Conservation (phyloP, 1,140 invertebrate genomes). For the Drosophila azteca region DNA sequence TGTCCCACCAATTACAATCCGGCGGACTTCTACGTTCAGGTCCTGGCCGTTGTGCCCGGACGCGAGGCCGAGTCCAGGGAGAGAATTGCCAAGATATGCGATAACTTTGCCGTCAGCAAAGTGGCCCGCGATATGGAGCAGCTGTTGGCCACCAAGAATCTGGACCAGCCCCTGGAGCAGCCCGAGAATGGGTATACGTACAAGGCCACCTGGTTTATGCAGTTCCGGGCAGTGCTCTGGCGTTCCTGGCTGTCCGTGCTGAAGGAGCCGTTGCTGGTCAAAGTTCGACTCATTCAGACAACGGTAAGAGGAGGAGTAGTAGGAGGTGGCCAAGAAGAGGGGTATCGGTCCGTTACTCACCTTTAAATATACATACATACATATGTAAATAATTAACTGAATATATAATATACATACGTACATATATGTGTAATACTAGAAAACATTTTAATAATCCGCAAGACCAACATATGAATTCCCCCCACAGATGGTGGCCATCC, state of each 20-base stretch:
- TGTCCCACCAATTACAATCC: slow-evolving; percentile 96
- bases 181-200: slow-evolving; percentile 85
- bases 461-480: neutral
- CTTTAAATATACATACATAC: too few species aligned
- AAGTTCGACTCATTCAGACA: slow-evolving; percentile 94
- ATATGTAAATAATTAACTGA: too few species aligned
- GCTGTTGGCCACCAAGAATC: slow-evolving; percentile 66
- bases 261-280: slow-evolving; percentile 95
- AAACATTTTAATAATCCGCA: too few species aligned
- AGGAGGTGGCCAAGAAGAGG: neutral
- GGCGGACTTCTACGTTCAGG: slow-evolving; percentile 97
- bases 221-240: slow-evolving; percentile 95
- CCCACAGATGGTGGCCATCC: slow-evolving; percentile 90
- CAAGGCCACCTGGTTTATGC: slow-evolving; percentile 93
- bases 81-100: slow-evolving; percentile 91
- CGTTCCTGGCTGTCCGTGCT: slow-evolving; percentile 93
- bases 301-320: slow-evolving; percentile 88
- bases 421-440: too few species aligned
- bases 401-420: too few species aligned
- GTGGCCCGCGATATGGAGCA: slow-evolving; percentile 84
- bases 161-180: slow-evolving; percentile 82
- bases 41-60: slow-evolving; percentile 93
- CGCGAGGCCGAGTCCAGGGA: slow-evolving; percentile 90
- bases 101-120: slow-evolving; percentile 87
- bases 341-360: too few species aligned